Base-by-base conservation (phyloP, 2,113 vertebrate genomes). In the Plecotus auritus region DNA sequence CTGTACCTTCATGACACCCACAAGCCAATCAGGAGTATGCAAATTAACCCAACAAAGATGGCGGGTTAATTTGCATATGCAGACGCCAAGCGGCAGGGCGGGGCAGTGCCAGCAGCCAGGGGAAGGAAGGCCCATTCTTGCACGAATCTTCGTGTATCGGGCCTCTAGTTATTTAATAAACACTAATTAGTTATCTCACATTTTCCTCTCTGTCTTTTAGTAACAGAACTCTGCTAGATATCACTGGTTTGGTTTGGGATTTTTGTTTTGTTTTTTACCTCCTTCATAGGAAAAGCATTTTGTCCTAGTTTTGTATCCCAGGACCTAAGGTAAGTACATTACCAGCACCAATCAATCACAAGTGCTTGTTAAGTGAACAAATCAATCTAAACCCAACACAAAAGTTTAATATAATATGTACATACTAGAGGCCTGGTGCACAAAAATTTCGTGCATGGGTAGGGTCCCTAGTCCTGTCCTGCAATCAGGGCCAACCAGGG, bases 251-350 rank as follows among this genome's bases (percentile, higher is more conserved):
- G 4, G 14, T 18, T 47, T 42, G n/a, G 18, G 11, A 32, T 47
- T 32, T 87, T 22, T 32, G 47, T 30, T 30, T 90, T 82, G 56
- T 22, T 37, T 47, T 80, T 88, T 17, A 93, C 2, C 32, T 95
- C 54, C 67, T 59, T 87, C 95, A 74, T 86, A 85, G 5, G 17
- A 91, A 94, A 96, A 32, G 2, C 35, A 96, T 76, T 74, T 88
- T 90, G 22, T 87, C 81, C n/a, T 95, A 85, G 17, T 49, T 93
- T 54, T 88, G 18, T 23, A 69, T 23, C 22, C n/a, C 22, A 42
- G 47, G 14, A 67, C 37, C 32, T 76, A 90, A 90, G 28, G 14
- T 69, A 90, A 42, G 42, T 59, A 76, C 13, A 91, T 42, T 49
- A 87, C 2, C 30, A 73, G 40, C 42, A 95, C 26, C 66, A 51